These are phyloP conservation scores for Dolichotis patagonum DNA, from an alignment of 2,113 vertebrate species.

Conservation along the genomic window DNA sequence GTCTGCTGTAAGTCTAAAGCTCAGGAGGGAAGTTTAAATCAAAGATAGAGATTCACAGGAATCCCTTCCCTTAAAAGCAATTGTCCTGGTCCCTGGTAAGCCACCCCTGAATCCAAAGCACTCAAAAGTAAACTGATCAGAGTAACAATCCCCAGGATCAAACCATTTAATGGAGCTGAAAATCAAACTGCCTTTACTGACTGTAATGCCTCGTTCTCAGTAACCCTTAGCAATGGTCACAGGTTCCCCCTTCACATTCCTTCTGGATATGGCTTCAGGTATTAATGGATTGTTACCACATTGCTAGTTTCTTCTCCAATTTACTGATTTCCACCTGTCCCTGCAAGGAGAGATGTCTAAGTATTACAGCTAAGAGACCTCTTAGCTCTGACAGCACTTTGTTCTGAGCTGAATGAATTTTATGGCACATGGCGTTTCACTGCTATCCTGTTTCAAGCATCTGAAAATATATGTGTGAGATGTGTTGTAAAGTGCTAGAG, in stretches of 20 bases:
- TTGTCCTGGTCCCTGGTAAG: slow-evolving; percentile 3
- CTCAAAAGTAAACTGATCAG: slow-evolving; percentile 51
- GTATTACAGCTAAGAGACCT: not conserved
- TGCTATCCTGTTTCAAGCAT: not conserved
- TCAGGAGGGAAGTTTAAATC: slow-evolving; percentile 59
- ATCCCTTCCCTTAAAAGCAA: slow-evolving; percentile 36
- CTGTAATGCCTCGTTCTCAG: not conserved
- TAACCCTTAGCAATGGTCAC: not conserved
- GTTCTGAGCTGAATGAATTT: slow-evolving; percentile 42
- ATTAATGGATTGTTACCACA: not conserved
- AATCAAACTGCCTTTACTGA: not conserved
- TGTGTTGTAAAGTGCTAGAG: fast-evolving
- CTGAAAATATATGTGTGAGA: not conserved
- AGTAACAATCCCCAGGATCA: slow-evolving; percentile 53
- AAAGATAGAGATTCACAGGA: slow-evolving; percentile 58
- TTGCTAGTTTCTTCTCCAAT: not conserved
- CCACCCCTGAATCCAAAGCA: slow-evolving; percentile 44
- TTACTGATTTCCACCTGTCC: not conserved
- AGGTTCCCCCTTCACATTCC: not conserved
- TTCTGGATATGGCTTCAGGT: not conserved
- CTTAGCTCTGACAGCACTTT: slow-evolving; percentile 2
- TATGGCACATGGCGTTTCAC: not conserved
- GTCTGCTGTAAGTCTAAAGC: slow-evolving; percentile 54
- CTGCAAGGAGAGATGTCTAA: not conserved
- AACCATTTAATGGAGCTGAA: slow-evolving; percentile 35